These are phyloP conservation scores for Pseudomyrmex cubaensis DNA, from an alignment of 1,140 invertebrate species.

Conservation along the genomic window DNA sequence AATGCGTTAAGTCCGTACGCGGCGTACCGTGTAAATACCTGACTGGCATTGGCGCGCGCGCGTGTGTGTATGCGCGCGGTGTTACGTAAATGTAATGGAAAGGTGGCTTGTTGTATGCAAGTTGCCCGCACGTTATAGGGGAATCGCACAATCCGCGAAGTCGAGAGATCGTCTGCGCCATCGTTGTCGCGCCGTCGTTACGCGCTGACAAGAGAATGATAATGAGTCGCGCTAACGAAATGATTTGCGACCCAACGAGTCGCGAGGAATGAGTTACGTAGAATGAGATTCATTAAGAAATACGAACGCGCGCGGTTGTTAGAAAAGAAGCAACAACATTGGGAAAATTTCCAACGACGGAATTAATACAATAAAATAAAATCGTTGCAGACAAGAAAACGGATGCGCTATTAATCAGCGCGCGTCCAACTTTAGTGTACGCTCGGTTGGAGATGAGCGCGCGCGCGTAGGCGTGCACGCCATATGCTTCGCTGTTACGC, in stretches of 20 bases:
- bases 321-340: not conserved
- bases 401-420: conserved; percentile 45
- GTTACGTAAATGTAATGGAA: conserved; percentile 56
- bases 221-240: conserved; percentile 2
- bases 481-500: conserved; percentile 46
- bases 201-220: not conserved
- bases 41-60: conserved; percentile 42
- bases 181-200: not conserved
- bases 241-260: not conserved
- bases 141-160: not conserved
- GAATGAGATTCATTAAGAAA: not conserved
- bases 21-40: conserved; percentile 69
- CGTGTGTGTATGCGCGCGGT: not conserved
- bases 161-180: conserved; percentile 3
- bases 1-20: conserved; percentile 61
- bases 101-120: conserved; percentile 21
- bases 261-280: too few species aligned
- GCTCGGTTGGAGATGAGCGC: conserved; percentile 46
- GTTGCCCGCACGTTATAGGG: not conserved
- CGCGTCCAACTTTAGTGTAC: conserved; percentile 39
- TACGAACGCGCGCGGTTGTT: not conserved
- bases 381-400: conserved; percentile 4
- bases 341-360: conserved; percentile 34
- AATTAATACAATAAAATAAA: conserved; percentile 44
- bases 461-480: conserved; percentile 54